Conservation (phyloP, 1,140 invertebrate species). For the Lordiphosa stackelbergi region DNA sequence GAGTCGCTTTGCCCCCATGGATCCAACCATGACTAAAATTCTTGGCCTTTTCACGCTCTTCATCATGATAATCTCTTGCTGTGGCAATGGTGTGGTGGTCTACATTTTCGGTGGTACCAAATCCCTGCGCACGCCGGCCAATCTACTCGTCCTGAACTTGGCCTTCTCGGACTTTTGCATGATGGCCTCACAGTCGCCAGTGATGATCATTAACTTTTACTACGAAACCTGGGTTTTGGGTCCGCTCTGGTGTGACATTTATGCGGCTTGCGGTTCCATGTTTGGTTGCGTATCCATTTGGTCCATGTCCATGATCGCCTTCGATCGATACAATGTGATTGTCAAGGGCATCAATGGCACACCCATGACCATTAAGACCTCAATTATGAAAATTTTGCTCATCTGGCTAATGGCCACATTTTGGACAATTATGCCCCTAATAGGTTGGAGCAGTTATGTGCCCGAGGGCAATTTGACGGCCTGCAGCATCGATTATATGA, state of each 20-base stretch:
- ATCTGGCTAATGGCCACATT: slow-evolving; percentile 84
- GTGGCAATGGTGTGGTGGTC: slow-evolving; percentile 82
- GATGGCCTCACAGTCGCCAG: slow-evolving; percentile 89
- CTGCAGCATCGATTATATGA: slow-evolving; percentile 90
- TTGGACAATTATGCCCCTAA: slow-evolving; percentile 84
- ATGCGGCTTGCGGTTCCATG: slow-evolving; percentile 87
- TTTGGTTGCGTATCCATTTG: slow-evolving; percentile 91
- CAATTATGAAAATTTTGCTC: slow-evolving; percentile 82
- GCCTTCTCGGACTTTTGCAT: slow-evolving; percentile 86
- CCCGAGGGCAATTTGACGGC: slow-evolving; percentile 91
- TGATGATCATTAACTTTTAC: slow-evolving; percentile 92
- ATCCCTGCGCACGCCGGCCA: slow-evolving; percentile 79
- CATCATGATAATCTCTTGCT: slow-evolving; percentile 76
- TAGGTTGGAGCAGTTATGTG: slow-evolving; percentile 86
- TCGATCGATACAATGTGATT: slow-evolving; percentile 93
- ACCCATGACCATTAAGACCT: slow-evolving; percentile 83
- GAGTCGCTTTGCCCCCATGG: slow-evolving; percentile 88
- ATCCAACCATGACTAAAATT: slow-evolving; percentile 82
- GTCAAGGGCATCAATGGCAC: slow-evolving; percentile 85
- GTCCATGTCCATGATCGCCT: slow-evolving; percentile 90
- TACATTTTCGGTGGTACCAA: slow-evolving; percentile 82
- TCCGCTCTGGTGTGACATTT: slow-evolving; percentile 88
- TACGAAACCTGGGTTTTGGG: slow-evolving; percentile 91
- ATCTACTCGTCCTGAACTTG: slow-evolving; percentile 80
- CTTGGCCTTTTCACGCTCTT: slow-evolving; percentile 56